Conservation (phyloP, 2,888 invertebrate genomes). For the Temnothorax rugatulus region DNA sequence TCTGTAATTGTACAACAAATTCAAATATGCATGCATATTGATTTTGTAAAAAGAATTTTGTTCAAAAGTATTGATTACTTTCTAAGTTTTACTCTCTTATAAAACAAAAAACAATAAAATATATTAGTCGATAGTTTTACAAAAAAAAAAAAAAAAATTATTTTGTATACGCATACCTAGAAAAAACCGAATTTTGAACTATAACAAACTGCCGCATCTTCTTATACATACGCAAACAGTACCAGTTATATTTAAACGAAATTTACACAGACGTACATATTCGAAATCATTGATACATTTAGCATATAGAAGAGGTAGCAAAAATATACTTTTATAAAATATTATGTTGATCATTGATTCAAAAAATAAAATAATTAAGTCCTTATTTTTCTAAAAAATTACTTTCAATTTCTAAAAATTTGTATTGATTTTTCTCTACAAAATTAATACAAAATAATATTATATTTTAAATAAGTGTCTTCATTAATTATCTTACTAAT, state of each 20-base stretch:
- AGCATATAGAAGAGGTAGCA: background rate
- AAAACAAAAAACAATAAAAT: slow-evolving; percentile 15
- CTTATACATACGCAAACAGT: slow-evolving; percentile 46
- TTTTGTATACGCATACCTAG: slow-evolving; percentile 38
- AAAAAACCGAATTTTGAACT: slow-evolving; percentile 60
- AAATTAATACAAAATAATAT: slow-evolving; percentile 3
- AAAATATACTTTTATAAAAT: slow-evolving; percentile 14
- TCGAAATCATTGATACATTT: slow-evolving; percentile 39
- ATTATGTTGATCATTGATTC: background rate
- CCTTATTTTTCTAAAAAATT: background rate
- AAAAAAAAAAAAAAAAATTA: slow-evolving; percentile 23
- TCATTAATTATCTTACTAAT: background rate
- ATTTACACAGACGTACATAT: slow-evolving; percentile 33
- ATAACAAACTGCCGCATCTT: slow-evolving; percentile 65
- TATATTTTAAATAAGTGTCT: background rate
- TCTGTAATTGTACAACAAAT: background rate
- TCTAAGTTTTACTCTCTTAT: background rate
- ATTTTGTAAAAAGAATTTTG: slow-evolving; percentile 15
- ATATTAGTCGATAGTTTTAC: slow-evolving; percentile 42
- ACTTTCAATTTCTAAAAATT: background rate
- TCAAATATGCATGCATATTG: background rate
- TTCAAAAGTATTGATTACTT: background rate
- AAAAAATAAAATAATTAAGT: slow-evolving; percentile 7
- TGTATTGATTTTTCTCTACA: background rate
- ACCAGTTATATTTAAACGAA: slow-evolving; percentile 59